Evolutionary conservation across 1,140 invertebrate genomes (phyloP).

Genomic region (Drosophila sproati): DNA sequence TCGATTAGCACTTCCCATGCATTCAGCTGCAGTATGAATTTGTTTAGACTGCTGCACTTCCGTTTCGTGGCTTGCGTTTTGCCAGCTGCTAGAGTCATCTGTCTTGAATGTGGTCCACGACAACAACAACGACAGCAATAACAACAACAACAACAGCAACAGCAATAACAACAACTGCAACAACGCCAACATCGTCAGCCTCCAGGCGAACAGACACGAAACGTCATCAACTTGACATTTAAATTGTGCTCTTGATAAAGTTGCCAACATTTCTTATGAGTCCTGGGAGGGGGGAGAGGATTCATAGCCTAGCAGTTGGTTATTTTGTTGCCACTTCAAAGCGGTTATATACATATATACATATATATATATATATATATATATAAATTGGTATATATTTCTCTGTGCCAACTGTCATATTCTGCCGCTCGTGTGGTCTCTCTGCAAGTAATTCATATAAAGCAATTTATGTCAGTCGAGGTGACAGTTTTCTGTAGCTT

Average conservation of each 20-base stretch:
- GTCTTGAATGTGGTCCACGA: slow-evolving; percentile 33
- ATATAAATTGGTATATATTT: slow-evolving; percentile 12
- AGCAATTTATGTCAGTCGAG: slow-evolving; percentile 70
- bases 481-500: slow-evolving; percentile 59
- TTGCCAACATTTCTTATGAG: slow-evolving; percentile 72
- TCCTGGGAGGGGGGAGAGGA: neutral
- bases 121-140: slow-evolving; percentile 21
- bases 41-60: slow-evolving; percentile 81
- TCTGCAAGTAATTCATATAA: slow-evolving; percentile 56
- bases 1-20: slow-evolving; percentile 76
- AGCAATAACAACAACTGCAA: slow-evolving; percentile 27
- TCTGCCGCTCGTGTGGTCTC: slow-evolving; percentile 55
- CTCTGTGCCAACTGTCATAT: slow-evolving; percentile 63
- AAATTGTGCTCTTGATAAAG: slow-evolving; percentile 81
- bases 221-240: slow-evolving; percentile 79
- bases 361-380: neutral
- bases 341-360: slow-evolving; percentile 1
- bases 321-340: slow-evolving; percentile 55
- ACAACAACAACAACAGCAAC: slow-evolving; percentile 29
- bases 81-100: slow-evolving; percentile 59
- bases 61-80: slow-evolving; percentile 57
- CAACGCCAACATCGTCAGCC: slow-evolving; percentile 37
- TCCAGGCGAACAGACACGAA: slow-evolving; percentile 65
- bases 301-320: slow-evolving; percentile 33
- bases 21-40: slow-evolving; percentile 53